Conservation (phyloP, 1,140 invertebrate genomes). For the Carcinoscorpius rotundicauda region DNA sequence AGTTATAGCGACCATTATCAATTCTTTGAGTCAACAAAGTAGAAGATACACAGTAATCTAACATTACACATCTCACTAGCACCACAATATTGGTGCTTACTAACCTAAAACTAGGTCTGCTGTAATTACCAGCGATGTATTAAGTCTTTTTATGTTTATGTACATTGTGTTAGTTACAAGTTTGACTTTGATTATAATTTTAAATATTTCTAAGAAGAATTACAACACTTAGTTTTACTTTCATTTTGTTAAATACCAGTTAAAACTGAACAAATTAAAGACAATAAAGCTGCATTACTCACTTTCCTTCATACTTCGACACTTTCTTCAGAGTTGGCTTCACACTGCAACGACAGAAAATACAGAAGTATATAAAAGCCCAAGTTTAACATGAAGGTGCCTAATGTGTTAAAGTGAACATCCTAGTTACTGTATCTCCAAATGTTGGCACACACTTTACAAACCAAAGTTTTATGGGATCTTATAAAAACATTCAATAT, state of each 20-base stretch:
- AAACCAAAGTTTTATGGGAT: too few relatives aligned
- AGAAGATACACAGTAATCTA: too few relatives aligned
- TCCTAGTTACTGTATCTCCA: too few relatives aligned
- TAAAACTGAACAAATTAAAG: not conserved
- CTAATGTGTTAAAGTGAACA: too few relatives aligned
- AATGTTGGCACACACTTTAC: too few relatives aligned
- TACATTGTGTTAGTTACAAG: not conserved
- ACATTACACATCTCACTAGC: too few relatives aligned
- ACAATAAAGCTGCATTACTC: slow-evolving; percentile 23
- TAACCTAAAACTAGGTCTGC: not conserved
- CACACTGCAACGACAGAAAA: slow-evolving; percentile 44
- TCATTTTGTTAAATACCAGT: not conserved
- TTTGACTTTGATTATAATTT: slow-evolving; percentile 1
- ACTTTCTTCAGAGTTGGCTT: slow-evolving; percentile 99
- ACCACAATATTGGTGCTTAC: too few relatives aligned
- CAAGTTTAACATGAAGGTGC: too few relatives aligned
- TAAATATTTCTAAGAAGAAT: not conserved
- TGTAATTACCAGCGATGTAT: slow-evolving; percentile 1
- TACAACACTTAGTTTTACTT: not conserved
- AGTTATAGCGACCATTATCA: too few relatives aligned
- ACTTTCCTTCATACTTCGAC: slow-evolving; percentile 98
- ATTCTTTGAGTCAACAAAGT: too few relatives aligned
- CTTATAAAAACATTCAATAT: too few relatives aligned
- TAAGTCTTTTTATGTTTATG: too few relatives aligned
- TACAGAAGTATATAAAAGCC: not conserved